Percentiles rank a stretch among this genome's conserved stretches.
These are phyloP conservation scores for Cyaniris semiargus DNA, from an alignment of 2,888 invertebrate genomes.

Conservation along the genomic window DNA sequence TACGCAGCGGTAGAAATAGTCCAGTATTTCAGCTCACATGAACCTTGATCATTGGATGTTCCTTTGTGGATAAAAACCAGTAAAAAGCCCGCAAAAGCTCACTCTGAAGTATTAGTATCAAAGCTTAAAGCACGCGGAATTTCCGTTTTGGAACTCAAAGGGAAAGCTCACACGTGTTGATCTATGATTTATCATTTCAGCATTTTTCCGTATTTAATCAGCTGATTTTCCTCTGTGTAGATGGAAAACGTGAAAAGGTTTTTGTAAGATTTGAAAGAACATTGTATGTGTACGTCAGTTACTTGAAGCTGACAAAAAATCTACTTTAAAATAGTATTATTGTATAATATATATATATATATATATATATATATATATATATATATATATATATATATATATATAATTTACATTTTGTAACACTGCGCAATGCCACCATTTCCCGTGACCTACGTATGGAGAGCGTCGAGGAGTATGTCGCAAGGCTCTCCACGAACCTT, in stretches of 20 bases:
- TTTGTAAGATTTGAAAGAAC: not conserved
- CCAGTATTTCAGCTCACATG: not conserved
- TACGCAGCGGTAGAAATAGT: not conserved
- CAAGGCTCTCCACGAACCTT: no score
- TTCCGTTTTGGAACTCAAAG: conserved; percentile 22
- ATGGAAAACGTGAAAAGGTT: not conserved
- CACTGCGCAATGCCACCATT: no score
- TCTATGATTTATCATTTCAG: conserved; percentile 7
- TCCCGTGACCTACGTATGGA: no score
- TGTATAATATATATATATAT: no score
- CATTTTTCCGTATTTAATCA: not conserved
- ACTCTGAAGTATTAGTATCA: conserved; percentile 34
- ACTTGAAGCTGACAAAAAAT: no score
- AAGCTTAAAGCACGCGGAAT: conserved; percentile 29
- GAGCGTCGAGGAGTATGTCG: no score
- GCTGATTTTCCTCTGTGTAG: not conserved
- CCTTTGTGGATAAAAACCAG: conserved; percentile 27
- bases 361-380: no score
- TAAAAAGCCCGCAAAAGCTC: conserved; percentile 18
- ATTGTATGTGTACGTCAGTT: no score
- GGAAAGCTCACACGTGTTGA: not conserved
- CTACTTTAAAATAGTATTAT: no score
- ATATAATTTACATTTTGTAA: no score
- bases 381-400: no score
- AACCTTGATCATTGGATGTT: conserved; percentile 9